These are phyloP conservation scores for Sinocyclocheilus grahami DNA, from an alignment of 2,113 vertebrate species.

Conservation along the genomic window DNA sequence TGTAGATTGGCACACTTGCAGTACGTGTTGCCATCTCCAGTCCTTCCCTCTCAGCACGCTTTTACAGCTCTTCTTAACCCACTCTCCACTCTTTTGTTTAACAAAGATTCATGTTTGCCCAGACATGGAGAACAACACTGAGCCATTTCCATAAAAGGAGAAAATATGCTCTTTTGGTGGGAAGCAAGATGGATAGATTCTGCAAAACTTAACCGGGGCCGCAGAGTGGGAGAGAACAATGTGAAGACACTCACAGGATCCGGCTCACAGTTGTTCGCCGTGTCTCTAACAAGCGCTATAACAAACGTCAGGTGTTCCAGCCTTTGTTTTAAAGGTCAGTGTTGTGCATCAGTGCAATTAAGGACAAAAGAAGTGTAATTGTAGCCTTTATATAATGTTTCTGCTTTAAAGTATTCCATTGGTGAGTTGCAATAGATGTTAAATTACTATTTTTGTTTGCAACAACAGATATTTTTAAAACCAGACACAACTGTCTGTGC, in stretches of 20 bases:
- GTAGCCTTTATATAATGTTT: background rate
- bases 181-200: constrained; percentile 50
- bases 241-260: background rate
- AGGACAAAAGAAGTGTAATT: background rate
- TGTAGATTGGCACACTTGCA: constrained; percentile 25
- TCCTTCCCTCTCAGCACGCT: constrained; percentile 9
- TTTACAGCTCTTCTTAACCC: constrained; percentile 38
- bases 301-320: constrained; percentile 6
- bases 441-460: background rate
- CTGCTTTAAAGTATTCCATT: constrained; percentile 18
- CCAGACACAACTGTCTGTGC: background rate
- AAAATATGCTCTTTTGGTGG: constrained; percentile 76
- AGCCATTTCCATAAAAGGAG: constrained; percentile 84
- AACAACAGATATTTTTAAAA: constrained; percentile 4
- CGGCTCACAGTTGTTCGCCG: background rate
- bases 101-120: constrained; percentile 61
- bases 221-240: constrained; percentile 22
- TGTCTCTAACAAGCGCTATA: background rate
- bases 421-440: constrained; percentile 8
- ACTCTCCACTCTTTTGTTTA: constrained; percentile 55
- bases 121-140: constrained; percentile 61
- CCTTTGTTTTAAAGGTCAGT: constrained; percentile 10
- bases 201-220: constrained; percentile 37
- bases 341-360: background rate
- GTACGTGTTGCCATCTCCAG: background rate